These are phyloP conservation scores for Melinaea menophilus DNA, from an alignment of 2,888 invertebrate species.

Conservation along the genomic window DNA sequence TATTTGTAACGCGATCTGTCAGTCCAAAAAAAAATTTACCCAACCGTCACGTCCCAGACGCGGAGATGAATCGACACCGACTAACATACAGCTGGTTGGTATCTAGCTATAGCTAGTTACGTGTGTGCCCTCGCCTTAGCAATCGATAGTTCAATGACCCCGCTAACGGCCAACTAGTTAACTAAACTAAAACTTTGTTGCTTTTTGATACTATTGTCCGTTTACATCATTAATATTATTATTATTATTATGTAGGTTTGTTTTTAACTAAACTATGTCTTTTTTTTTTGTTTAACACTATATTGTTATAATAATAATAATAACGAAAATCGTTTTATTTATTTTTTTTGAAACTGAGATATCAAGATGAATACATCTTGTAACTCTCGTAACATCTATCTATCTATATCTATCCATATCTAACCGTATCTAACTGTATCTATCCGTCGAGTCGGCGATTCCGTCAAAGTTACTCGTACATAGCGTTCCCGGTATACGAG, in stretches of 20 bases:
- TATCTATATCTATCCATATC: too few relatives aligned
- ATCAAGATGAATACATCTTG: too few relatives aligned
- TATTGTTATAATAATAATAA: too few relatives aligned
- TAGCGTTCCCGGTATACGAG: not conserved
- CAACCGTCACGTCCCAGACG: slow-evolving; percentile 4
- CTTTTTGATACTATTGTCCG: slow-evolving; percentile 32
- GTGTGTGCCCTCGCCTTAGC: slow-evolving; percentile 32
- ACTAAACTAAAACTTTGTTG: slow-evolving; percentile 32
- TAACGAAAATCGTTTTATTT: too few relatives aligned
- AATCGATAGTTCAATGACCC: slow-evolving; percentile 58
- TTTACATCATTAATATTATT: slow-evolving; percentile 8
- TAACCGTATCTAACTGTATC: not conserved
- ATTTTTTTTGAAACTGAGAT: too few relatives aligned
- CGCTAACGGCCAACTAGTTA: slow-evolving; percentile 43
- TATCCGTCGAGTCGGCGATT: not conserved
- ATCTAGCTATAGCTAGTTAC: not conserved
- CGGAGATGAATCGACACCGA: not conserved
- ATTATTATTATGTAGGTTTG: too few relatives aligned
- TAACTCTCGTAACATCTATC: too few relatives aligned
- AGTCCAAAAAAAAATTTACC: too few relatives aligned
- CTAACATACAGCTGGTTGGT: not conserved
- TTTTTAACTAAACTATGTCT: too few relatives aligned
- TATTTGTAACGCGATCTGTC: too few relatives aligned
- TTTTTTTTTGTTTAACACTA: too few relatives aligned
- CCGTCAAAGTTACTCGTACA: not conserved